These are phyloP conservation scores for Drosophila quinaria DNA, from an alignment of 2,888 invertebrate genomes.

Conservation along the genomic window DNA sequence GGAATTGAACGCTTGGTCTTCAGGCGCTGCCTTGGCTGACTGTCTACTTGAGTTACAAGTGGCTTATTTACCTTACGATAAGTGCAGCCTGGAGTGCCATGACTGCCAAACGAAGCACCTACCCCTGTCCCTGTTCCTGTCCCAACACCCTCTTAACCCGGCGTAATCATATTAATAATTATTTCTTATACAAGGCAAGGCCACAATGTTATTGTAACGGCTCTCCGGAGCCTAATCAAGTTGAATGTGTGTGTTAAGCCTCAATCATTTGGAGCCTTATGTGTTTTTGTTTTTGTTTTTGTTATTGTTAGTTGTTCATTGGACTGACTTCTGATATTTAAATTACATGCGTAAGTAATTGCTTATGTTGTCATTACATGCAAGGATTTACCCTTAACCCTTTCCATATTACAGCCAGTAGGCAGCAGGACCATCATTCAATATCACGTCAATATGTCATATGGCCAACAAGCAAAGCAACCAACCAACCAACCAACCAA, in stretches of 20 bases:
- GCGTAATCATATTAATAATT: slow-evolving; percentile 80
- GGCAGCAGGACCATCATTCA: slow-evolving; percentile 50
- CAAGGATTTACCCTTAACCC: slow-evolving; percentile 45
- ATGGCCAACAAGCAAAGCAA: slow-evolving; percentile 20
- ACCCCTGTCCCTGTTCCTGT: slow-evolving; percentile 12
- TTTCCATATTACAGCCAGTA: not conserved
- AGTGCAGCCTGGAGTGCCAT: slow-evolving; percentile 78
- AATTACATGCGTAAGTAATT: slow-evolving; percentile 81
- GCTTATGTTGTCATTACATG: slow-evolving; percentile 77
- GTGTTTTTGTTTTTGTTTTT: slow-evolving; percentile 8
- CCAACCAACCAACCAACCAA: slow-evolving; percentile 2
- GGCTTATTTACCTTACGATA: slow-evolving; percentile 82
- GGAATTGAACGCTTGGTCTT: slow-evolving; percentile 27
- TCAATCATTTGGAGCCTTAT: slow-evolving; percentile 11
- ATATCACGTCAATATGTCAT: slow-evolving; percentile 55
- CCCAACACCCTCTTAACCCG: not conserved
- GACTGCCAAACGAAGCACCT: slow-evolving; percentile 59
- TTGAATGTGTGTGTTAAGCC: slow-evolving; percentile 51
- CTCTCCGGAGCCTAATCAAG: slow-evolving; percentile 74
- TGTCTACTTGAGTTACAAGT: slow-evolving; percentile 77
- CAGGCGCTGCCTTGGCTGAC: slow-evolving; percentile 35
- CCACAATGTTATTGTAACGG: slow-evolving; percentile 58
- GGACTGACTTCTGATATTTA: slow-evolving; percentile 58
- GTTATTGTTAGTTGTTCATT: slow-evolving; percentile 44
- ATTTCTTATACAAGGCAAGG: slow-evolving; percentile 59